Conservation (phyloP, 2,888 invertebrate genomes). For the Dolomedes plantarius region DNA sequence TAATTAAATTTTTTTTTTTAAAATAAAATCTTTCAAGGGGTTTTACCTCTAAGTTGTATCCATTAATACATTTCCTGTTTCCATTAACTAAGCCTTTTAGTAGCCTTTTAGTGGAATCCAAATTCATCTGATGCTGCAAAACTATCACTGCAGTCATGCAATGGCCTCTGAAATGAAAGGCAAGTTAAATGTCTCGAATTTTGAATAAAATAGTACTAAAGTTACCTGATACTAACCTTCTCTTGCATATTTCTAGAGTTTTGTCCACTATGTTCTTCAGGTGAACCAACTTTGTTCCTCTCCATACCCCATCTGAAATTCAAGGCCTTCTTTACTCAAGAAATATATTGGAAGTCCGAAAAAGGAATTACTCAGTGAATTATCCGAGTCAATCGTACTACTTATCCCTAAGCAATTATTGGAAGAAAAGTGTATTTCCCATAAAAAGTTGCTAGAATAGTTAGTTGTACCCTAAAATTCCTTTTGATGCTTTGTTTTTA, state of each 20-base stretch:
- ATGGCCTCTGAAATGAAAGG: conserved; percentile 80
- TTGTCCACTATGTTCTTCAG: conserved; percentile 93
- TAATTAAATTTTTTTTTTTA: too few species aligned
- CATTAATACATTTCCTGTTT: conserved; percentile 31
- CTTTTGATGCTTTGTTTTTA: too few species aligned
- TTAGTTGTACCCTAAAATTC: too few species aligned
- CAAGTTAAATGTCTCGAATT: not conserved
- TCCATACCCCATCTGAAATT: conserved; percentile 90
- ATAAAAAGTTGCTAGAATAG: too few species aligned
- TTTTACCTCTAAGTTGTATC: conserved; percentile 50
- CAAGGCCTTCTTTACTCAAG: not conserved
- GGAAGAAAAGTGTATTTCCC: too few species aligned
- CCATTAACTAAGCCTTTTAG: not conserved
- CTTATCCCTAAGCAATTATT: too few species aligned
- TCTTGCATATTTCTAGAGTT: conserved; percentile 76
- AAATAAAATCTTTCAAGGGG: too few species aligned
- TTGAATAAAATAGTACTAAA: not conserved
- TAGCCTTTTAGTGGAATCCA: conserved; percentile 27
- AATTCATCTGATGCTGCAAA: conserved; percentile 86
- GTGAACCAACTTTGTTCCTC: conserved; percentile 92
- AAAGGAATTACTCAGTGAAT: too few species aligned
- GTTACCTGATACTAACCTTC: conserved; percentile 65
- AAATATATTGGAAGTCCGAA: too few species aligned
- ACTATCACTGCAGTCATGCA: conserved; percentile 89
- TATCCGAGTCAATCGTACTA: too few species aligned